A percentile compares a stretch with the other conserved stretches of the same genome.
Conservation (phyloP, 2,797 vertebrate genomes). For the Ceryle rudis region DNA sequence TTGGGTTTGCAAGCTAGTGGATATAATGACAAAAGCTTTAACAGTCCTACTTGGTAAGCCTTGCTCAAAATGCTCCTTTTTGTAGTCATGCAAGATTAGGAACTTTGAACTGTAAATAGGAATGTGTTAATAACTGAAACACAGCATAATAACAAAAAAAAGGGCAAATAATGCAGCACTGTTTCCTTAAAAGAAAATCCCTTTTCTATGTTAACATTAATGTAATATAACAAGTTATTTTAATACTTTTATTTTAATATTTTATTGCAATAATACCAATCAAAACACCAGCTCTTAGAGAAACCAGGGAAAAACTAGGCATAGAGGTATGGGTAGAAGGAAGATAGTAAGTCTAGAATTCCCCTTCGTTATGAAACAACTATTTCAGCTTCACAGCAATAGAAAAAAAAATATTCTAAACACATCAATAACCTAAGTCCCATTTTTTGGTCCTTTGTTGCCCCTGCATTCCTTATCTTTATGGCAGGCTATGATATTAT, state of each 20-base stretch:
- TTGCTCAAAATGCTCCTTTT: not conserved
- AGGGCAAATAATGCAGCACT: not conserved
- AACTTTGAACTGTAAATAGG: not conserved
- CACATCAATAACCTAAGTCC: conserved; percentile 36
- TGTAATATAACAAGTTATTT: not conserved
- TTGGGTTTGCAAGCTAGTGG: not conserved
- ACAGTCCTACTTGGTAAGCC: not conserved
- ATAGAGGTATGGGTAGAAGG: not conserved
- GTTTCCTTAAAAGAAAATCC: not conserved
- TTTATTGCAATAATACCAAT: not conserved
- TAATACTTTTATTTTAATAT: not conserved
- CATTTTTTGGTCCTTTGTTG: not conserved
- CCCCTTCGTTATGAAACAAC: not conserved
- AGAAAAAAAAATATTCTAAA: not conserved
- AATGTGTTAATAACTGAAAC: not conserved
- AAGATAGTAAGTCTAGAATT: not conserved
- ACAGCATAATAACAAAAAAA: not conserved
- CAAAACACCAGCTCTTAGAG: not conserved
- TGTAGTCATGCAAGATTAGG: not conserved
- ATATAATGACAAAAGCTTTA: not conserved
- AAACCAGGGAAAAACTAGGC: not conserved
- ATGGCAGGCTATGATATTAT: conserved; percentile 61
- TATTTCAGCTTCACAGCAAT: conserved; percentile 31
- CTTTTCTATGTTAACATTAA: not conserved
- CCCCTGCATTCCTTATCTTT: conserved; percentile 38